phyloP scores from a whole-genome alignment of 2,113 vertebrate species.

The Bujurquina vittata region DNA sequence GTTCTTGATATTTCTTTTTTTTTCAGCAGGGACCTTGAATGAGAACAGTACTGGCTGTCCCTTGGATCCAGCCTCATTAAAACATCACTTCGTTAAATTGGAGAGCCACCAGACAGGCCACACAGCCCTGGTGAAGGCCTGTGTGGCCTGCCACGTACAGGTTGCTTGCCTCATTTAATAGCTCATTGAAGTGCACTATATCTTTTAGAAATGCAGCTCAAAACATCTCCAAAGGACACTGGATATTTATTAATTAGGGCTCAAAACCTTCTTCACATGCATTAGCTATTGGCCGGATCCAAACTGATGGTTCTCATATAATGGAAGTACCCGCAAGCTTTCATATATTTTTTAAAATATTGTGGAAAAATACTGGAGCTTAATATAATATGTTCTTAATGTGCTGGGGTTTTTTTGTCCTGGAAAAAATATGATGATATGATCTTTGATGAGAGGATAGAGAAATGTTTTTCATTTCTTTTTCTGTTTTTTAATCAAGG shows the following conservation, averaged over 20 bases:
- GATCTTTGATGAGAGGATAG: not conserved
- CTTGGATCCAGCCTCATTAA: slow-evolving; percentile 61
- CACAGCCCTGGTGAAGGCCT: slow-evolving; percentile 29
- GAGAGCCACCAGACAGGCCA: slow-evolving; percentile 40
- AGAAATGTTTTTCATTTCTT: slow-evolving; percentile 6
- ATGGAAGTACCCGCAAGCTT: not conserved
- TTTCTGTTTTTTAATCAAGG: not conserved
- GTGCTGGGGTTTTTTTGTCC: not conserved
- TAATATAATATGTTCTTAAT: not conserved
- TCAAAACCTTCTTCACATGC: slow-evolving; percentile 15
- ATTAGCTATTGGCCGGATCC: not conserved
- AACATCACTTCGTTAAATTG: slow-evolving; percentile 59
- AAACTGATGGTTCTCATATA: slow-evolving; percentile 19
- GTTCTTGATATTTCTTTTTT: slow-evolving; percentile 15
- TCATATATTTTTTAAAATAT: not conserved
- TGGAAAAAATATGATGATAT: not conserved
- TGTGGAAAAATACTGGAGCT: not conserved
- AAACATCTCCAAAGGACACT: slow-evolving; percentile 7
- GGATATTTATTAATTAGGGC: slow-evolving; percentile 10
- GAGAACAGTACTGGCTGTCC: slow-evolving; percentile 40
- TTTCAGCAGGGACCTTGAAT: slow-evolving; percentile 17
- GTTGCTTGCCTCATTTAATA: slow-evolving; percentile 42
- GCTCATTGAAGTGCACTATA: slow-evolving; percentile 23
- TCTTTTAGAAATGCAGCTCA: slow-evolving; percentile 35
- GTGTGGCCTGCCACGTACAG: slow-evolving; percentile 37